Evolutionary conservation across 2,797 vertebrate genomes (phyloP).

Genomic region (Sylvia borin): DNA sequence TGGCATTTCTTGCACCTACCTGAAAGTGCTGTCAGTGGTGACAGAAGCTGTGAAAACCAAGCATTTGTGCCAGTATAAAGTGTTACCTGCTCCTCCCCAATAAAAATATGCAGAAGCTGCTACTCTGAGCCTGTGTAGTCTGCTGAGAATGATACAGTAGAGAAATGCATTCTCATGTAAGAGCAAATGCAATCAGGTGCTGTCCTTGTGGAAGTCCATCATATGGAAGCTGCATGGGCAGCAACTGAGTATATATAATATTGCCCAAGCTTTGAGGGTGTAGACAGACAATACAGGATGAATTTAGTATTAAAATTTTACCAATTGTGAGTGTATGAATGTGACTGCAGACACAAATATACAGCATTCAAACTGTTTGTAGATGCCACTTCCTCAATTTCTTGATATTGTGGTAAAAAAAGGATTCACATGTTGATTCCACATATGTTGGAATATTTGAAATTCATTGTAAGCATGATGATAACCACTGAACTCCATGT

Average conservation of each 20-base stretch:
- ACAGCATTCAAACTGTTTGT: background rate
- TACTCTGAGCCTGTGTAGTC: background rate
- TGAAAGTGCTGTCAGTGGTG: background rate
- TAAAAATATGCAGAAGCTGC: background rate
- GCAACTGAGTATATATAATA: background rate
- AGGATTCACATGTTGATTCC: background rate
- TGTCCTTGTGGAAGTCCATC: background rate
- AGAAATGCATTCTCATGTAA: background rate
- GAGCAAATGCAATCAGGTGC: background rate
- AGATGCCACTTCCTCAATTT: background rate
- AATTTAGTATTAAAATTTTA: background rate
- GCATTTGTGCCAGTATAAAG: background rate
- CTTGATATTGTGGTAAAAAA: background rate
- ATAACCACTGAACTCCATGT: background rate
- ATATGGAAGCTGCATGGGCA: background rate
- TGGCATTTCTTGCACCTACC: background rate
- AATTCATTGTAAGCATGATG: background rate
- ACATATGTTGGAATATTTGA: background rate
- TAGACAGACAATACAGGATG: background rate
- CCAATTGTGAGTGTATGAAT: background rate
- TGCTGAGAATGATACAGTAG: background rate
- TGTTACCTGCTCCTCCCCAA: background rate
- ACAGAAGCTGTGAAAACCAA: constrained; percentile 20
- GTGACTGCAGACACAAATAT: background rate
- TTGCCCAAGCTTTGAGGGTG: background rate